phyloP scores from a whole-genome alignment of 1,140 invertebrate species.

The Agrypnia vestita region DNA sequence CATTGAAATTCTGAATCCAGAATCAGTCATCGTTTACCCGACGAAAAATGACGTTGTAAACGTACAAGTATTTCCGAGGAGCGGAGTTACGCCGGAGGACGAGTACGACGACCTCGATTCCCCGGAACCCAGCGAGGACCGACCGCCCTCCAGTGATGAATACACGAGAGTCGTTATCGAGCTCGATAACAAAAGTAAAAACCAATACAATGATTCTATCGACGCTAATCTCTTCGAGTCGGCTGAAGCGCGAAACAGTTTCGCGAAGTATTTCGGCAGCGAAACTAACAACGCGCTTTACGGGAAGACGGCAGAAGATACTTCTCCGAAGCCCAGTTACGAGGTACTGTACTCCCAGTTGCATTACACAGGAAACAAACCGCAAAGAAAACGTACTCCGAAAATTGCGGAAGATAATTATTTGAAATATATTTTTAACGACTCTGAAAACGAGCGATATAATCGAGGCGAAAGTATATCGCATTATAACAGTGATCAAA shows the following conservation, averaged over 20 bases:
- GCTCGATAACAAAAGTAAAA: constrained; percentile 5
- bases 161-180: constrained; percentile 29
- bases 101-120: constrained; percentile 1
- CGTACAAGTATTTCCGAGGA: constrained; percentile 55
- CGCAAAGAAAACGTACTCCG: not conserved
- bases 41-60: constrained; percentile 45
- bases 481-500: constrained; percentile 8
- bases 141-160: not conserved
- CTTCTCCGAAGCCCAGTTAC: constrained; percentile 31
- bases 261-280: not conserved
- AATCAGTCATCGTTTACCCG: constrained; percentile 54
- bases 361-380: constrained; percentile 40
- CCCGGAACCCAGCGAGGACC: not conserved
- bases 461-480: constrained; percentile 13
- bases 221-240: not conserved
- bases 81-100: not conserved
- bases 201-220: not conserved
- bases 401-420: not conserved
- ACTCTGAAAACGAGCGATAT: constrained; percentile 3
- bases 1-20: constrained; percentile 66
- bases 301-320: not conserved
- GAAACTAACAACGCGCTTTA: not conserved
- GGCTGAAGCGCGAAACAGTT: not conserved
- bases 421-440: constrained; percentile 19
- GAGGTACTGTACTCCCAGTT: constrained; percentile 42